Evolutionary conservation across 1,140 invertebrate genomes (phyloP).

Genomic region (Drosophila subpulchrella): DNA sequence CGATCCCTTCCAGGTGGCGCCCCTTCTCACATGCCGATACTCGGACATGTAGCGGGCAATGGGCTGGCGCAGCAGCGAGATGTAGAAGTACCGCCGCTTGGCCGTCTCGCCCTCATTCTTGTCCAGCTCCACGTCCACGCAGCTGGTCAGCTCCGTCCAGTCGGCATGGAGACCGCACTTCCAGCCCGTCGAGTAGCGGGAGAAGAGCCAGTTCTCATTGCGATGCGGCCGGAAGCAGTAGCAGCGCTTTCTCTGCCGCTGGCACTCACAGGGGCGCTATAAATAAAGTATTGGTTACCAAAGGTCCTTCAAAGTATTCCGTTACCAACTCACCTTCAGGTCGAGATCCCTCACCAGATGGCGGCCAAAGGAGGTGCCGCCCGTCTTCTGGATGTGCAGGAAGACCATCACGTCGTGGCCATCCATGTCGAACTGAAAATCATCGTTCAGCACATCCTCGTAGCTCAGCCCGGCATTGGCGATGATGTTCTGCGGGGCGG

Average conservation of each 20-base stretch:
- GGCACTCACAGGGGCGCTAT: constrained; percentile 93
- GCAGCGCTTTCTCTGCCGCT: constrained; percentile 93
- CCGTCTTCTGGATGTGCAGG: constrained; percentile 97
- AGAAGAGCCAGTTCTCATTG: constrained; percentile 98
- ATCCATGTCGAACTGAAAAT: constrained; percentile 94
- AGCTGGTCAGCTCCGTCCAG: constrained; percentile 97
- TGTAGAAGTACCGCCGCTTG: constrained; percentile 96
- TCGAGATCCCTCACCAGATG: constrained; percentile 97
- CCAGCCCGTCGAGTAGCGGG: constrained; percentile 99
- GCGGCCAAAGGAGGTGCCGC: constrained; percentile 96
- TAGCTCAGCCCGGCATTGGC: constrained; percentile 88
- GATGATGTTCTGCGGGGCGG: constrained; percentile 78
- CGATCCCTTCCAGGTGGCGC: constrained; percentile 98
- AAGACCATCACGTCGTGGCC: constrained; percentile 99
- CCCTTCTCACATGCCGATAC: constrained; percentile 97
- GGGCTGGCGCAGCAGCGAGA: constrained; percentile 97
- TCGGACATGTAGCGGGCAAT: constrained; percentile 96
- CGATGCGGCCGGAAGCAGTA: constrained; percentile 96
- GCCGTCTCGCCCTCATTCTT: constrained; percentile 92
- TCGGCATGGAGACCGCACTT: constrained; percentile 99
- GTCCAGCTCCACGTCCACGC: constrained; percentile 94
- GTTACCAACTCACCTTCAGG: constrained; percentile 86
- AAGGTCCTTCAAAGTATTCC: neutral
- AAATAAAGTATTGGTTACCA: neutral
- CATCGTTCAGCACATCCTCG: constrained; percentile 93